Evolutionary conservation across 2,888 invertebrate species (phyloP).

Genomic region (Lasius fuliginosus): DNA sequence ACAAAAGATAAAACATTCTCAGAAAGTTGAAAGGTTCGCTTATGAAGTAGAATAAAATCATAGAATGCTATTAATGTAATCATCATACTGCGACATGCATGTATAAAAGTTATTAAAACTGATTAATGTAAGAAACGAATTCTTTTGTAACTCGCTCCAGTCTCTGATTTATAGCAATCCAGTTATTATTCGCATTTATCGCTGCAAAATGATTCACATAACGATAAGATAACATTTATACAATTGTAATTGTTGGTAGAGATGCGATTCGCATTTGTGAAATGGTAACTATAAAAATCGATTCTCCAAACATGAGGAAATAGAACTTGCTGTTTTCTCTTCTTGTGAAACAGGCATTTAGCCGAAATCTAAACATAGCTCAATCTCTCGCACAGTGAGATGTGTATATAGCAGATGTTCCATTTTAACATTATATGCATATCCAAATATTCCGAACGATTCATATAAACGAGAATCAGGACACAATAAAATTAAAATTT

Average conservation of each 20-base stretch:
- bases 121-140: slow-evolving; percentile 2
- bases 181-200: background rate
- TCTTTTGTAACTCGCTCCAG: background rate
- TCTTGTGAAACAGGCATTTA: background rate
- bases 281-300: background rate
- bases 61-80: background rate
- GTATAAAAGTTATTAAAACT: slow-evolving; percentile 15
- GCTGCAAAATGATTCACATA: slow-evolving; percentile 7
- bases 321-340: background rate
- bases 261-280: background rate
- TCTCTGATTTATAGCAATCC: background rate
- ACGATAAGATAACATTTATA: slow-evolving; percentile 31
- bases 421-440: background rate
- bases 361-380: slow-evolving; percentile 37
- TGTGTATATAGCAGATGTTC: background rate
- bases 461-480: background rate
- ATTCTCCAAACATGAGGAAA: slow-evolving; percentile 3
- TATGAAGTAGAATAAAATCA: background rate
- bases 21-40: background rate
- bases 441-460: background rate
- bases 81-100: background rate
- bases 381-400: background rate
- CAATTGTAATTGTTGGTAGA: slow-evolving; percentile 3
- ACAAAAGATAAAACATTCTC: background rate
- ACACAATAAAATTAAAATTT: background rate